Evolutionary conservation across 1,140 invertebrate species (phyloP), one percentile per base, ranked within the genome.

Genomic region (Scaptomyza montana): DNA sequence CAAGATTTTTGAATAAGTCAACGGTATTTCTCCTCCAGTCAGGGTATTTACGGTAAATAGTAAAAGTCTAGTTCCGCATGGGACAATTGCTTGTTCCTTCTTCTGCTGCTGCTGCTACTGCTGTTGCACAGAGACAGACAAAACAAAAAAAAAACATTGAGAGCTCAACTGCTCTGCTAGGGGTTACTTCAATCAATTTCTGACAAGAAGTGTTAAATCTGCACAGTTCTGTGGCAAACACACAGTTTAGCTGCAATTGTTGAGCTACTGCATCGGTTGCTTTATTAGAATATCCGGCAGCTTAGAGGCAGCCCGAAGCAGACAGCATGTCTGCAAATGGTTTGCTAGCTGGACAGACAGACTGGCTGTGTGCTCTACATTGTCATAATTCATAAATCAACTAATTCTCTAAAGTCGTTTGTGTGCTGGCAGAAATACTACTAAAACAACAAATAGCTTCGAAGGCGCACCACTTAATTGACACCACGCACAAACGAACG

Each of bases 191-290:
- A 89, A 90, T 90, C 89, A 90, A 89, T 82, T 79, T 90, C 81
- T 90, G 87, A 90, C 87, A 90, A 90, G 87, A 90, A 90, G 87
- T 90, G 87, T 90, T 90, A 90, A 90, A 90, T 90, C 87, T 90
- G 87, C 87, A 86, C 60, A 64, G 63, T 30, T 30, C 4, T 30
- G 30, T 67, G 65, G 66, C 36, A 43, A 36, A 9, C 60, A 60
- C 63, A 60, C 49, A 73, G 53, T 86, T 79, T 74, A 74, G 78
- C 61, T 78, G 79, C 64, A 67, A 62, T 69, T 74, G 71, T 7
- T 54, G 46, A 39, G 57, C 65, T 50, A 41, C 8, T 25, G 61
- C 43, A 12, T 54, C 30, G 39, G 53, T 55, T 61, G 81, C 78
- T 90, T 90, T 90, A 90, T 90, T 90, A 90, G 87, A 82, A 90